Evolutionary conservation across 2,113 vertebrate species (phyloP).

Genomic region (Cheilinus undulatus): DNA sequence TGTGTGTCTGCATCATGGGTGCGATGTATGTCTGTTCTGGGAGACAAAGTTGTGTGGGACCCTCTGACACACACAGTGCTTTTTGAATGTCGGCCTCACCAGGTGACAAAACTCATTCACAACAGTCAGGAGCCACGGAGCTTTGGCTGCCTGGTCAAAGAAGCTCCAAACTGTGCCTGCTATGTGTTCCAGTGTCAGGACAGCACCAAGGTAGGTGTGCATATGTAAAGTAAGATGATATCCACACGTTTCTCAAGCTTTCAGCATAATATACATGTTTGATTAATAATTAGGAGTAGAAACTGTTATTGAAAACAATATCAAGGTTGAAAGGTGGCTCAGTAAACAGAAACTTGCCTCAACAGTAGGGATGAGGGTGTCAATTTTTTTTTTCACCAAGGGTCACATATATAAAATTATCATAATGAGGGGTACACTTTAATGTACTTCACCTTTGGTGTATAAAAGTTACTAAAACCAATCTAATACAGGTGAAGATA

Average conservation of each 20-base stretch:
- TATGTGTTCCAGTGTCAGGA: conserved; percentile 93
- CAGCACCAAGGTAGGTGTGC: conserved; percentile 87
- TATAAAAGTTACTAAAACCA: no score
- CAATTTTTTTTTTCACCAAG: no score
- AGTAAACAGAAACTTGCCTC: no score
- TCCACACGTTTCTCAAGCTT: neutral
- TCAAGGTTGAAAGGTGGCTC: neutral
- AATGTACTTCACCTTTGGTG: no score
- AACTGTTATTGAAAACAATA: neutral
- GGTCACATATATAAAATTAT: no score
- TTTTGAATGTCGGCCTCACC: conserved; percentile 91
- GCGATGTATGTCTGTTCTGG: conserved; percentile 83
- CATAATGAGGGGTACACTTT: no score
- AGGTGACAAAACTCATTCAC: conserved; percentile 91
- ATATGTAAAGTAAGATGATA: neutral
- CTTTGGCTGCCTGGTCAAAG: conserved; percentile 91
- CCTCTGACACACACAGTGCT: conserved; percentile 88
- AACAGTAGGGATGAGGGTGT: no score
- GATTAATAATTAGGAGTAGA: neutral
- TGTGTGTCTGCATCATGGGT: conserved; percentile 84
- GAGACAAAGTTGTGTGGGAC: conserved; percentile 85
- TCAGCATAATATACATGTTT: neutral
- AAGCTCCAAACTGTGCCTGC: conserved; percentile 83
- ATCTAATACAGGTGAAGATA: no score
- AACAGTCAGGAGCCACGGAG: conserved; percentile 93